Percentiles rank a stretch among this genome's conserved stretches.
Evolutionary conservation across 2,797 vertebrate genomes (phyloP).

Genomic region (Iguana delicatissima): DNA sequence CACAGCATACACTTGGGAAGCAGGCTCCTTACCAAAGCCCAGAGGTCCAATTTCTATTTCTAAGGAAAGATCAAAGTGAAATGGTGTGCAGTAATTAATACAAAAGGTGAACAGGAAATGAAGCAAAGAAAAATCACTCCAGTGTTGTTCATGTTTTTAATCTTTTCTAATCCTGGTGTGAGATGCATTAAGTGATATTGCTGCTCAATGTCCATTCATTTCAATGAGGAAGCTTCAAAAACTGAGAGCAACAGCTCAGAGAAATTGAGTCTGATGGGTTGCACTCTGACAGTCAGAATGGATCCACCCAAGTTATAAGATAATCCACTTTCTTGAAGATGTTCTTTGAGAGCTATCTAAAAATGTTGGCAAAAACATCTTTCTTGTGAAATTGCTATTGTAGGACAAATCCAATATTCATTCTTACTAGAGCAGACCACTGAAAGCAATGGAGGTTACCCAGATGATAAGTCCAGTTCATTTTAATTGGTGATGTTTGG

Average conservation of each 20-base stretch:
- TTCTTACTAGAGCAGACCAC: too few relatives aligned
- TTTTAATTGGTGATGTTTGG: too few relatives aligned
- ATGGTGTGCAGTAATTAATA: background rate
- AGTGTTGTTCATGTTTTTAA: background rate
- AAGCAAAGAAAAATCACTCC: background rate
- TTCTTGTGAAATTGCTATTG: constrained; percentile 21
- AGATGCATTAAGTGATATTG: constrained; percentile 1
- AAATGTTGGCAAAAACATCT: constrained; percentile 20
- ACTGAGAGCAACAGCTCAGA: background rate
- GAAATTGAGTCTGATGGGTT: background rate
- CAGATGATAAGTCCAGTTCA: too few relatives aligned
- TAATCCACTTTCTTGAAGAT: constrained; percentile 48
- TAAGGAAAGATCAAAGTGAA: background rate
- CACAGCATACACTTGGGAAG: constrained; percentile 36
- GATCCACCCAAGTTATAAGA: constrained; percentile 49
- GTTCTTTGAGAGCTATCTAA: constrained; percentile 41
- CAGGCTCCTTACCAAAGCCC: background rate
- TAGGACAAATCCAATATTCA: background rate
- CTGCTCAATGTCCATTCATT: background rate
- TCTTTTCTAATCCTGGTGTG: background rate
- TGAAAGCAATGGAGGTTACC: too few relatives aligned
- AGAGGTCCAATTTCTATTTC: constrained; percentile 22
- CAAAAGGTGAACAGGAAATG: background rate
- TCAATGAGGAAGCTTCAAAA: background rate
- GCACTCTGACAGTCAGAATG: constrained; percentile 30